phyloP scores from a whole-genome alignment of 1,140 invertebrate species.

The Diorhabda carinulata region DNA sequence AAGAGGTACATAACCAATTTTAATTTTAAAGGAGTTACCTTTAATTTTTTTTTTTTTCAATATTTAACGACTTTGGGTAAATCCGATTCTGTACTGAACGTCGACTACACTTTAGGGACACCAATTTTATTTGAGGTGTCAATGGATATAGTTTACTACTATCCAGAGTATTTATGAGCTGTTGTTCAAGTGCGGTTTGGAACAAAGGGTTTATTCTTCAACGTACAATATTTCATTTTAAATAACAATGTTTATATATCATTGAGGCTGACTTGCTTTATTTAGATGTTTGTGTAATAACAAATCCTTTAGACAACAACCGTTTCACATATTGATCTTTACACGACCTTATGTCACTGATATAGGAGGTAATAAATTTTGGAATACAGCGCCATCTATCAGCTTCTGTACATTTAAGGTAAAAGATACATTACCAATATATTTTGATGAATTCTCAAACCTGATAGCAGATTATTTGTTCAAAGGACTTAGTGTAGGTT shows the following conservation, averaged over 20 bases:
- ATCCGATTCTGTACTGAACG: constrained; percentile 34
- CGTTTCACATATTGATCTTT: constrained; percentile 17
- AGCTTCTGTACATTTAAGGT: neutral
- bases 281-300: constrained; percentile 41
- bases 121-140: constrained; percentile 44
- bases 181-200: constrained; percentile 44
- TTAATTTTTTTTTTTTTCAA: too few species aligned
- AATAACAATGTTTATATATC: constrained; percentile 47
- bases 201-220: constrained; percentile 46
- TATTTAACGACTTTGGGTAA: neutral
- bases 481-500: too few species aligned
- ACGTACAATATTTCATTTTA: constrained; percentile 44
- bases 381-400: neutral
- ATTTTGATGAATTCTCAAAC: too few species aligned
- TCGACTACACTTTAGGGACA: constrained; percentile 44
- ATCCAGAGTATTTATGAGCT: constrained; percentile 43
- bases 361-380: constrained; percentile 7
- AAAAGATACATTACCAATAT: too few species aligned
- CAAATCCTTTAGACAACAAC: constrained; percentile 32
- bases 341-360: constrained; percentile 1
- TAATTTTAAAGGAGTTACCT: too few species aligned
- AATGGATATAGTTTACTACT: constrained; percentile 44
- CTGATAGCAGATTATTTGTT: too few species aligned
- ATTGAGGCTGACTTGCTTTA: constrained; percentile 39
- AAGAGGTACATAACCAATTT: too few species aligned